phyloP scores from a whole-genome alignment of 2,888 invertebrate species.

The Noctua comes region DNA sequence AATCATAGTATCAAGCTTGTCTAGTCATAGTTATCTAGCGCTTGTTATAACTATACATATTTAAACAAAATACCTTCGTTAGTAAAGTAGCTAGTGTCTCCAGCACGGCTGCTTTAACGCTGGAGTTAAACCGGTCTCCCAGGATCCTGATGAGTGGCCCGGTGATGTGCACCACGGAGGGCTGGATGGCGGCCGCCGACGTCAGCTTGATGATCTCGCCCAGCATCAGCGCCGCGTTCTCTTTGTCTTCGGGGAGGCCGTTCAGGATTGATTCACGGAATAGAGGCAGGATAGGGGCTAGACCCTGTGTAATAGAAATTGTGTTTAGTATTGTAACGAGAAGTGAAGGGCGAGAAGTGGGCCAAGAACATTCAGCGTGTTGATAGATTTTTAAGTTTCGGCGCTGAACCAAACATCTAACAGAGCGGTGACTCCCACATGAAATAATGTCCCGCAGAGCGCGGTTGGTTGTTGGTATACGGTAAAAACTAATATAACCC shows the following conservation, averaged over 20 bases:
- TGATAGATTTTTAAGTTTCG: not conserved
- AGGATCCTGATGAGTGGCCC: conserved; percentile 99
- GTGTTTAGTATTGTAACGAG: not conserved
- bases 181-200: conserved; percentile 96
- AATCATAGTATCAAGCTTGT: not conserved
- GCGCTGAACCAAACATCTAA: not conserved
- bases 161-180: conserved; percentile 99
- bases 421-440: not conserved
- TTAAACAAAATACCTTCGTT: conserved; percentile 92
- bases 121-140: conserved; percentile 98
- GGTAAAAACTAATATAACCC: not conserved
- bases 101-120: conserved; percentile 98
- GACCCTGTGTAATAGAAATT: conserved; percentile 91
- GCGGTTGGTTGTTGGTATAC: not conserved
- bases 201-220: conserved; percentile 96
- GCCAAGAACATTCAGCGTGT: not conserved
- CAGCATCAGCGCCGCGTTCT: conserved; percentile 97
- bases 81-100: conserved; percentile 98
- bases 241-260: conserved; percentile 98
- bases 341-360: no score
- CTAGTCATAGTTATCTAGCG: not conserved
- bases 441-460: not conserved
- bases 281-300: conserved; percentile 97
- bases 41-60: not conserved
- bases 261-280: conserved; percentile 99